A percentile compares a stretch with the other conserved stretches of the same genome.
These are phyloP conservation scores for Prunella strophiata DNA, from an alignment of 2,797 vertebrate species.

Conservation along the genomic window DNA sequence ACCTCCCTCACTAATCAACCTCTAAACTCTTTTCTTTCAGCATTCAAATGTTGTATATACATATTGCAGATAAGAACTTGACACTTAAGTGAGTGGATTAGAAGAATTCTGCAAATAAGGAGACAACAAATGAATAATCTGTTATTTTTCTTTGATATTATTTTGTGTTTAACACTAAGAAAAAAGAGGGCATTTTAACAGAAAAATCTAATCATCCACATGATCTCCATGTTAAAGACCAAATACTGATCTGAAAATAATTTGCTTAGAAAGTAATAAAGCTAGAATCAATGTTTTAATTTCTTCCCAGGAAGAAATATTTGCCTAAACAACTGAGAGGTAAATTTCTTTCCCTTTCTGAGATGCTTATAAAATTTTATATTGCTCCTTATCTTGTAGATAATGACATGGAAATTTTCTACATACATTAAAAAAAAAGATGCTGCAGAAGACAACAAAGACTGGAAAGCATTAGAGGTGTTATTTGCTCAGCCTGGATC, in stretches of 20 bases:
- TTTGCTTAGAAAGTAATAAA: background rate
- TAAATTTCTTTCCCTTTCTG: background rate
- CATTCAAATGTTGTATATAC: accelerated
- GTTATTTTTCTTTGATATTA: background rate
- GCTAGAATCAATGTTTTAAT: background rate
- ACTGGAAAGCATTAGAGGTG: background rate
- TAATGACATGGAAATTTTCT: background rate
- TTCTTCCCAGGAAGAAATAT: background rate
- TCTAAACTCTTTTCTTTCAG: background rate
- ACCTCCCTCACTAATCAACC: background rate
- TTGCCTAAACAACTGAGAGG: background rate
- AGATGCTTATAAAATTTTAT: background rate
- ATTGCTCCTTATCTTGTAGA: background rate
- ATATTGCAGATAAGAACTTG: background rate
- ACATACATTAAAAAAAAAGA: background rate
- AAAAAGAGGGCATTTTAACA: accelerated
- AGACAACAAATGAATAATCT: background rate
- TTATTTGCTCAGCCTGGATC: background rate
- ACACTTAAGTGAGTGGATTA: background rate
- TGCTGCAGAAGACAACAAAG: background rate
- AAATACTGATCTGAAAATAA: background rate
- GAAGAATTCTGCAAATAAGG: background rate
- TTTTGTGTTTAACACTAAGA: background rate
- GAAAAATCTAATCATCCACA: background rate
- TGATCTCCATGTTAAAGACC: background rate